A percentile compares a stretch with the other conserved stretches of the same genome.
Evolutionary conservation across 2,888 invertebrate species (phyloP).

Genomic region (Autographa gamma): DNA sequence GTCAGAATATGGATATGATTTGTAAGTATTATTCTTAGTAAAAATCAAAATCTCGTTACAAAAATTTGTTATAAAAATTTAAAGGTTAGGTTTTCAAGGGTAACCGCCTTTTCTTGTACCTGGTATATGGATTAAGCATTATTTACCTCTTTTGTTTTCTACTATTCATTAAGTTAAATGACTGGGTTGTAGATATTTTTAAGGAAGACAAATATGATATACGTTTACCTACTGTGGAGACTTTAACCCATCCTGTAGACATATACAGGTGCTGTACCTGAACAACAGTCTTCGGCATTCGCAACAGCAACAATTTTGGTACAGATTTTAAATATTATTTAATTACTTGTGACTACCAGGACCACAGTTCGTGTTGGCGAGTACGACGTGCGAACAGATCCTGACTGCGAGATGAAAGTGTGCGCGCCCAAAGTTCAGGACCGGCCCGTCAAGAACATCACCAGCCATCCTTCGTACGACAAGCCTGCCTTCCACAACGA

Average conservation of each 20-base stretch:
- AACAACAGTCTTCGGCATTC: too few relatives aligned
- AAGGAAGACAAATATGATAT: not conserved
- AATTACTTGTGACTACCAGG: constrained; percentile 54
- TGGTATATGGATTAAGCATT: not conserved
- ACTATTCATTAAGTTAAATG: too few relatives aligned
- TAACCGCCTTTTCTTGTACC: constrained; percentile 8
- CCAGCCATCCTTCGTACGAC: constrained; percentile 87
- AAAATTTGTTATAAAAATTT: constrained; percentile 10
- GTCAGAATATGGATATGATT: constrained; percentile 75
- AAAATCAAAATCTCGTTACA: constrained; percentile 19
- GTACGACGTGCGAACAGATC: constrained; percentile 80
- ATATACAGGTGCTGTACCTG: too few relatives aligned
- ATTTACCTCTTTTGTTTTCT: not conserved
- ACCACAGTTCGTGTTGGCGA: constrained; percentile 91
- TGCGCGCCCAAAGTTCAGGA: constrained; percentile 85
- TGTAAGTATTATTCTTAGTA: constrained; percentile 69
- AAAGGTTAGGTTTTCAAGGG: constrained; percentile 24
- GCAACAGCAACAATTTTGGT: too few relatives aligned
- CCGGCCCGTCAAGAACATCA: constrained; percentile 75
- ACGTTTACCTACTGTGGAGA: too few relatives aligned
- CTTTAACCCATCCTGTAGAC: too few relatives aligned
- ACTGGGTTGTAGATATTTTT: not conserved
- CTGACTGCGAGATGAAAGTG: constrained; percentile 78
- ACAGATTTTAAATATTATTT: too few relatives aligned
- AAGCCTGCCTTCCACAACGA: constrained; percentile 87